Evolutionary conservation across 2,888 invertebrate species (phyloP), one percentile per base, ranked within the genome.

Genomic region (Crioceris asparagi): DNA sequence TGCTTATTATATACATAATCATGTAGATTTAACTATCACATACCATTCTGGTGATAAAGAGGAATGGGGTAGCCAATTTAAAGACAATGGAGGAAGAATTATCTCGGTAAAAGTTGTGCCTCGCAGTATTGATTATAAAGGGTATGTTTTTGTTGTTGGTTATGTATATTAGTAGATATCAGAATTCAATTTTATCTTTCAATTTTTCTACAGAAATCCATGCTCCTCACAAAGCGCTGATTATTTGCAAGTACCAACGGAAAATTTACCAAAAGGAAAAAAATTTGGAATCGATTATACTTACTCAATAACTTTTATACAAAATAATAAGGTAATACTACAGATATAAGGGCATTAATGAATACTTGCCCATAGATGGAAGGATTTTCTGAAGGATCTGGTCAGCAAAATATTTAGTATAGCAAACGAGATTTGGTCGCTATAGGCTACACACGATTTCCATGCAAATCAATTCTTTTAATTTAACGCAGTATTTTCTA

Each of bases 1-100:
- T 49, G 78, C 81, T 1, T 93, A 86, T 62, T 98, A 91, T 63
- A 69, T 96, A 31, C 96, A 92, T 68, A 98, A 98, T 69, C 97
- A 98, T 65, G 90, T 98, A 27, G 93, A 97, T 65, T 69, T 98
- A 45, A 77, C 74, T 43, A 84, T 98, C 47, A 87, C 85, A 1
- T 98, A 94, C 67, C 94, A 97, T 65, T 90, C 87, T 54, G 90
- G 91, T 2, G 72, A 68, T 12, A 67, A 74, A 5, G 92, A 93
- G 56, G 91, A 93, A 15, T 93, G 87, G 91, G 92, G 83, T 14
- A 72, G 71, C 16, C 74, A 75, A 4, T 81, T 84, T 51, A 74
- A 77, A 31, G 82, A 79, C 23, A 80, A 82, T 50, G 87, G 86
- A 15, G 94, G 94, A 4, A 74, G 97, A 36, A 94, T 98, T 50